A percentile compares a stretch with the other conserved stretches of the same genome.
Conservation (phyloP, 2,888 invertebrate genomes). For the Drosophila recens region DNA sequence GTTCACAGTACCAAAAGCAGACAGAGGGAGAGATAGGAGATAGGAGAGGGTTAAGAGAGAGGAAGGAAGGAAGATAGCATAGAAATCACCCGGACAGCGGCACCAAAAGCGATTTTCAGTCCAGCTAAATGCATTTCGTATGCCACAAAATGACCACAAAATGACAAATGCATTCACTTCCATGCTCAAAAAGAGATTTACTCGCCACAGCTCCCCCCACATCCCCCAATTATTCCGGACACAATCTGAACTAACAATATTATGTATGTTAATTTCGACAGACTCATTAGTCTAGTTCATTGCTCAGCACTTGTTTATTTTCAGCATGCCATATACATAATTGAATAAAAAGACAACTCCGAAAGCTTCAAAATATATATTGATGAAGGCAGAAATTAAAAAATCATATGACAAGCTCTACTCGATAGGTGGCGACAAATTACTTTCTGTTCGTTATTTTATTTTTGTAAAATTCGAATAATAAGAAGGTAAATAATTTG, state of each 20-base stretch:
- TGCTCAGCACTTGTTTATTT: slow-evolving; percentile 5
- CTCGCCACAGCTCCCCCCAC: no score
- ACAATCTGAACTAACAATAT: background rate
- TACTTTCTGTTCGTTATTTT: background rate
- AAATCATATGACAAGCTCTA: background rate
- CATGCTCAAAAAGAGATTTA: no score
- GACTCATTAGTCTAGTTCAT: background rate
- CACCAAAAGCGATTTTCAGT: slow-evolving; percentile 50
- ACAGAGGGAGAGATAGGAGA: no score
- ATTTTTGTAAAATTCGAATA: background rate
- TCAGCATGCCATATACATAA: background rate
- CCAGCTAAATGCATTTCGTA: slow-evolving; percentile 55
- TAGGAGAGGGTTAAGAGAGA: background rate
- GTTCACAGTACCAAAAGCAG: background rate
- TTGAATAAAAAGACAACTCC: background rate
- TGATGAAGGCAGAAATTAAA: background rate
- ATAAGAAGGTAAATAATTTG: background rate
- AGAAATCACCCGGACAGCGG: no score
- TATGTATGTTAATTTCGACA: slow-evolving; percentile 12
- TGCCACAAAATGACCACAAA: slow-evolving; percentile 70
- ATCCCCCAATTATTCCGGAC: no score
- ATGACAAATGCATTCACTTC: slow-evolving; percentile 62
- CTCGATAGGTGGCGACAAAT: no score
- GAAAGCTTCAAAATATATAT: background rate
- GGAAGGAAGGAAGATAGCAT: background rate